Percentiles rank a stretch among this genome's conserved stretches.
phyloP scores from a whole-genome alignment of 2,113 vertebrate genomes.

The Gopherus flavomarginatus region DNA sequence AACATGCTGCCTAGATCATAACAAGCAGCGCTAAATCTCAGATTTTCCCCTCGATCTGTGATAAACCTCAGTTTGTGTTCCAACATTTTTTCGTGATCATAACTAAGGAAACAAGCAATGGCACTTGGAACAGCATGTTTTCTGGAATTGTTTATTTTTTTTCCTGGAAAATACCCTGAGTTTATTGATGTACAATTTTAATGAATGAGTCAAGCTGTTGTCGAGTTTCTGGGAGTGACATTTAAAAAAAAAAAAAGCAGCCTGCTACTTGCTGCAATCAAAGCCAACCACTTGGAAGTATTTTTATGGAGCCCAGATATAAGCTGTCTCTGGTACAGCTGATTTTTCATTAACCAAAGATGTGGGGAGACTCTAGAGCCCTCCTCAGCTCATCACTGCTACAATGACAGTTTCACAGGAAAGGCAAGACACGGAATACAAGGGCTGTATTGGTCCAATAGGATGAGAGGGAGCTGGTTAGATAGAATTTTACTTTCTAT shows the following conservation, averaged over 20 bases:
- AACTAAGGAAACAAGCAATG: not conserved
- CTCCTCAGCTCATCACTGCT: not conserved
- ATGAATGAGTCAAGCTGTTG: not conserved
- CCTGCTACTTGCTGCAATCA: not conserved
- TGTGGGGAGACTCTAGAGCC: not conserved
- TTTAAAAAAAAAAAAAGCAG: not conserved
- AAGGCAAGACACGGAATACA: not conserved
- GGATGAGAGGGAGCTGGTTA: fast-evolving
- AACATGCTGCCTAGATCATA: not conserved
- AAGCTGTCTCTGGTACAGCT: not conserved
- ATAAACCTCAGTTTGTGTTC: not conserved
- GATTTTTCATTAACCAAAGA: not conserved
- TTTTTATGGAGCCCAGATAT: not conserved
- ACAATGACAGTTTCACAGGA: not conserved
- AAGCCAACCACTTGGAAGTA: not conserved
- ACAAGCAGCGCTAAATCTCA: not conserved
- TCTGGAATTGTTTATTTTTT: not conserved
- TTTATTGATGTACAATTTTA: not conserved
- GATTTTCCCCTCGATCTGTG: not conserved
- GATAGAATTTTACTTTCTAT: not conserved
- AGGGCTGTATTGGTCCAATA: not conserved
- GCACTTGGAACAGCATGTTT: not conserved
- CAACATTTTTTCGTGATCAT: not conserved
- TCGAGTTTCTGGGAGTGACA: not conserved
- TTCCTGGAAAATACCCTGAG: not conserved